Evolutionary conservation across 2,113 vertebrate species (phyloP).

Genomic region (Tretioscincus oriximinensis): DNA sequence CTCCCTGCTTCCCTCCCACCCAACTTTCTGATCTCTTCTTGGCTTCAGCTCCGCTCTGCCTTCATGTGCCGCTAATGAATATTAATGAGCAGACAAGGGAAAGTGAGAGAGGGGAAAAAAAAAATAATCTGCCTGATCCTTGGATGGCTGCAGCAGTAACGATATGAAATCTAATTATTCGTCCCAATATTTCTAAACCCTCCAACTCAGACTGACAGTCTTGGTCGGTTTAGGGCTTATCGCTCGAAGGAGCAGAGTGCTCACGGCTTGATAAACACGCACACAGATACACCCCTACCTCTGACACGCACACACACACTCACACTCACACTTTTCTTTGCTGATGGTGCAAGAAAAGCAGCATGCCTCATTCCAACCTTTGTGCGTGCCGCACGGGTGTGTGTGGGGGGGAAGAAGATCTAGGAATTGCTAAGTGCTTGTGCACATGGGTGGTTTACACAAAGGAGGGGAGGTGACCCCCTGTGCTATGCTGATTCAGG

Average conservation of each 20-base stretch:
- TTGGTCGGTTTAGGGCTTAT: constrained; percentile 69
- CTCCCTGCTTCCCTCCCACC: background rate
- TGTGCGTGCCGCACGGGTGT: background rate
- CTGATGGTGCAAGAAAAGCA: constrained; percentile 55
- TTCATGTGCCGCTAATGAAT: constrained; percentile 85
- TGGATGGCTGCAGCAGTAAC: constrained; percentile 86
- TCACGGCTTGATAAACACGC: constrained; percentile 62
- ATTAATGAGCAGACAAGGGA: constrained; percentile 80
- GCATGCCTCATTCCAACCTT: background rate
- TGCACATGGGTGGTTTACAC: background rate
- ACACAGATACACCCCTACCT: background rate
- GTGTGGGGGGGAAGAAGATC: background rate
- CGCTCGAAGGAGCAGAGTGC: constrained; percentile 59
- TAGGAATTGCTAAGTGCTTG: background rate
- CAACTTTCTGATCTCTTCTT: background rate
- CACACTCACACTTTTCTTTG: constrained; percentile 22
- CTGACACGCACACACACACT: background rate
- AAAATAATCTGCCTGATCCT: constrained; percentile 97
- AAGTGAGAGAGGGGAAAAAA: constrained; percentile 28
- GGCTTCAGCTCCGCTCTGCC: constrained; percentile 36
- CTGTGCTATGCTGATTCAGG: background rate
- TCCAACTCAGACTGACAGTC: constrained; percentile 74
- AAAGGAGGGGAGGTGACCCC: no score
- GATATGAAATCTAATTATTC: constrained; percentile 99
- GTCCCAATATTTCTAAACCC: constrained; percentile 90